Evolutionary conservation across 1,140 invertebrate genomes (phyloP), one percentile per base, ranked within the genome.

Genomic region (Apis laboriosa): DNA sequence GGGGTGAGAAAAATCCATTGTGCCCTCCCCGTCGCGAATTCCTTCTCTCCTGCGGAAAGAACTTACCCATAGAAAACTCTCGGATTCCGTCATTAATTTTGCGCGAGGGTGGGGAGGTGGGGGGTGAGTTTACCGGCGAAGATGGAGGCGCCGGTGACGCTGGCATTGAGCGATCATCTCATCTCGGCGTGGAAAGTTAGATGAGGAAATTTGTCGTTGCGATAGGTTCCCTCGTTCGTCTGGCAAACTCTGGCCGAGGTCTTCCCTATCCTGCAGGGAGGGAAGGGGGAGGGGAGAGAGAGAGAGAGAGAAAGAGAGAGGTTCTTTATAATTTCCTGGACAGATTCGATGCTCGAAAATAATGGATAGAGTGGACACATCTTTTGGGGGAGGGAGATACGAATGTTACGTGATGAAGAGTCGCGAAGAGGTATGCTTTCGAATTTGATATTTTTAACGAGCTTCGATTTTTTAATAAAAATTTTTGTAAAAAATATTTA

Each of bases 201-300:
- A 93, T 93, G 93, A 94, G 93, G 91, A 92, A 94, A 94, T 94
- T 94, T 94, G 92, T 94, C 92, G 90, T 85, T 86, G 90, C 91
- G 92, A 93, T 93, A 91, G 92, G 91, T 93, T 93, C 80, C 70
- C 88, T 91, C 91, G 92, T 92, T 17, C 28, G 93, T 92, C 93
- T 94, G 86, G 84, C 90, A 86, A 93, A 94, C 92, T 93, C 84
- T 71, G 76, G 78, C 81, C 84, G 83, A 90, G 61, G 72, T 4
- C 34, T 43, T 43, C 5, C 34, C 5, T 43, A 43, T 43, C 34
- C 34, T 5, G 34, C 34, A 7, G 34, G 34, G 4, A 43, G 34
- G 5, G 34, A 7, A 43, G 0, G 34, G 0, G 34, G 0, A 7
- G 5, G 34, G 5, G 34, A 7, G 34, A 7, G 34, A 34, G 34